These are phyloP conservation scores for Numida meleagris DNA, from an alignment of 2,113 vertebrate genomes.

Conservation along the genomic window DNA sequence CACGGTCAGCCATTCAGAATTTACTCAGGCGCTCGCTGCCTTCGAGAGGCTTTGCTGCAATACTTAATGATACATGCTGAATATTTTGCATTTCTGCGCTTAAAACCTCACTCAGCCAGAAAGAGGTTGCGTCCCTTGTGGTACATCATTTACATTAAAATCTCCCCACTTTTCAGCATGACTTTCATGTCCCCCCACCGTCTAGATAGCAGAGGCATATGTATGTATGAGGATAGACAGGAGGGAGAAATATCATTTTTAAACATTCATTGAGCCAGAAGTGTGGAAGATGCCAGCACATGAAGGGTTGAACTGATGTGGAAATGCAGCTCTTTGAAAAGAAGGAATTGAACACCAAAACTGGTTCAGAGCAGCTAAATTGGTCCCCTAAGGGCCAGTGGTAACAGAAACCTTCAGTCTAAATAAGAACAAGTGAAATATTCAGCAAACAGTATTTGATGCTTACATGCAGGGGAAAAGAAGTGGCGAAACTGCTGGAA, in stretches of 20 bases:
- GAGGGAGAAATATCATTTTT: not conserved
- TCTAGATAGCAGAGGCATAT: not conserved
- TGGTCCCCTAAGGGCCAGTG: conserved; percentile 67
- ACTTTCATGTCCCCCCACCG: conserved; percentile 57
- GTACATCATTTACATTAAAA: conserved; percentile 55
- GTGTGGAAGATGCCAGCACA: conserved; percentile 45
- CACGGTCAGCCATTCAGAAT: not conserved
- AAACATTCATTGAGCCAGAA: conserved; percentile 64
- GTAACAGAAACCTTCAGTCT: conserved; percentile 66
- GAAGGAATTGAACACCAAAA: conserved; percentile 57
- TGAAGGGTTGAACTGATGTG: conserved; percentile 61
- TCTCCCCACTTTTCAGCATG: not conserved
- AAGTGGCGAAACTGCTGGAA: not conserved
- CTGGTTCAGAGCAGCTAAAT: conserved; percentile 65
- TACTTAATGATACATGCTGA: not conserved
- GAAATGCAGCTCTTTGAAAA: conserved; percentile 68
- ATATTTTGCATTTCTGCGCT: conserved; percentile 23
- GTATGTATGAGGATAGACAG: not conserved
- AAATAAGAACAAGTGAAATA: conserved; percentile 63
- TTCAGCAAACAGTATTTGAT: conserved; percentile 62
- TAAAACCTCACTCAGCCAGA: conserved; percentile 31
- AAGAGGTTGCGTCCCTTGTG: conserved; percentile 51
- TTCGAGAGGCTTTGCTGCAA: not conserved
- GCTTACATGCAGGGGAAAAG: not conserved
- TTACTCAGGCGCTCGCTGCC: not conserved